These are phyloP conservation scores for Amblyopsis hoosieri DNA, from an alignment of 2,797 vertebrate species.

Conservation along the genomic window DNA sequence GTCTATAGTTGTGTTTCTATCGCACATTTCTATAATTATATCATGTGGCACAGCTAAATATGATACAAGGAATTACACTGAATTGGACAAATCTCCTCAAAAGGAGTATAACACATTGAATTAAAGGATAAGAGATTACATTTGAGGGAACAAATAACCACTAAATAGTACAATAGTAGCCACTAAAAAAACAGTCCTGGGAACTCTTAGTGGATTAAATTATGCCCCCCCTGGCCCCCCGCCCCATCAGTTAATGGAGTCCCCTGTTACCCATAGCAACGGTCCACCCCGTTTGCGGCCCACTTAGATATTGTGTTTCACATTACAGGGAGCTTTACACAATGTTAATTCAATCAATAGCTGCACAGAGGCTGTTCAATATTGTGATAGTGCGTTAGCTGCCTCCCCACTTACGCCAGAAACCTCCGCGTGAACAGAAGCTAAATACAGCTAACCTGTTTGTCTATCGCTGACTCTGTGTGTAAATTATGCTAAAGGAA, in stretches of 20 bases:
- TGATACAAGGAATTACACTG: too few relatives aligned
- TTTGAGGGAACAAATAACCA: too few relatives aligned
- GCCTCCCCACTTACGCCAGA: constrained; percentile 37
- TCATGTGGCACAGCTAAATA: too few relatives aligned
- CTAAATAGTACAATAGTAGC: too few relatives aligned
- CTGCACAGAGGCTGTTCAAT: constrained; percentile 18
- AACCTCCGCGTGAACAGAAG: constrained; percentile 20
- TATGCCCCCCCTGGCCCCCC: background rate
- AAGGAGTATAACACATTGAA: too few relatives aligned
- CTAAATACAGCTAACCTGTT: constrained; percentile 31
- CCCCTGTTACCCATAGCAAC: constrained; percentile 10
- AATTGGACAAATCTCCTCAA: too few relatives aligned
- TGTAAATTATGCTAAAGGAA: constrained; percentile 20
- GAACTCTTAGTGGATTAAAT: constrained; percentile 5
- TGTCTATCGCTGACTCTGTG: constrained; percentile 26
- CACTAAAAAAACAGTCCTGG: too few relatives aligned
- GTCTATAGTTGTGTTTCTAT: too few relatives aligned
- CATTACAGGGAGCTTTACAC: constrained; percentile 29
- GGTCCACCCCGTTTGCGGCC: background rate
- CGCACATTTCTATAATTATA: too few relatives aligned
- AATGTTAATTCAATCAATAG: constrained; percentile 41
- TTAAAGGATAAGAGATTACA: too few relatives aligned
- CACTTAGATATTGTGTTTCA: constrained; percentile 33
- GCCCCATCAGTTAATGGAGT: background rate
- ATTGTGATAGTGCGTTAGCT: constrained; percentile 8